Conservation (phyloP, 2,797 vertebrate genomes). For the Prionace glauca region DNA sequence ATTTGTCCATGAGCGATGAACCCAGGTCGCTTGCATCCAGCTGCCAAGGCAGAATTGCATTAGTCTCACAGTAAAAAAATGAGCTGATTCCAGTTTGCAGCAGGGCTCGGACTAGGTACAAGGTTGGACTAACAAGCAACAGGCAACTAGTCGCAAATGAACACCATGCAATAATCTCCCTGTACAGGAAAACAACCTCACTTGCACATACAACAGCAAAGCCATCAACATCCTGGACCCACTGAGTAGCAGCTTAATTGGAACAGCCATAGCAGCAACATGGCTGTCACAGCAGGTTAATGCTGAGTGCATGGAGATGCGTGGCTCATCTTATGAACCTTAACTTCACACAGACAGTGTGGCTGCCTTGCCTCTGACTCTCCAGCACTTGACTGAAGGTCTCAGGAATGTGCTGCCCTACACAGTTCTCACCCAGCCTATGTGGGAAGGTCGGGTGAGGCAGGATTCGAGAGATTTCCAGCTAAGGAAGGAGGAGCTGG, state of each 20-base stretch:
- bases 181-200: background rate
- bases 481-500: too few species aligned
- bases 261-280: background rate
- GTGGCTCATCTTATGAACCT: background rate
- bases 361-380: too few species aligned
- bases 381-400: too few species aligned
- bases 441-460: too few species aligned
- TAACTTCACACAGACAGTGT: background rate
- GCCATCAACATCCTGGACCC: background rate
- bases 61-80: background rate
- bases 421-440: too few species aligned
- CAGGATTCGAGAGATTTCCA: too few species aligned
- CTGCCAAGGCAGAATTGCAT: background rate
- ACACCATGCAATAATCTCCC: too few species aligned
- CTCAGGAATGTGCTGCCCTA: too few species aligned
- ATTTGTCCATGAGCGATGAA: rapidly evolving
- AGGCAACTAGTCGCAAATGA: background rate
- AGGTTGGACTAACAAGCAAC: background rate
- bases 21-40: background rate
- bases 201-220: background rate
- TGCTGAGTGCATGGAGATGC: background rate
- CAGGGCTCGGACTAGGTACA: background rate
- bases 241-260: background rate
- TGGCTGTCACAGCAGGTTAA: background rate
- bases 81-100: background rate